Conservation (phyloP, 1,140 invertebrate genomes). For the Brachionus manjavacas region DNA sequence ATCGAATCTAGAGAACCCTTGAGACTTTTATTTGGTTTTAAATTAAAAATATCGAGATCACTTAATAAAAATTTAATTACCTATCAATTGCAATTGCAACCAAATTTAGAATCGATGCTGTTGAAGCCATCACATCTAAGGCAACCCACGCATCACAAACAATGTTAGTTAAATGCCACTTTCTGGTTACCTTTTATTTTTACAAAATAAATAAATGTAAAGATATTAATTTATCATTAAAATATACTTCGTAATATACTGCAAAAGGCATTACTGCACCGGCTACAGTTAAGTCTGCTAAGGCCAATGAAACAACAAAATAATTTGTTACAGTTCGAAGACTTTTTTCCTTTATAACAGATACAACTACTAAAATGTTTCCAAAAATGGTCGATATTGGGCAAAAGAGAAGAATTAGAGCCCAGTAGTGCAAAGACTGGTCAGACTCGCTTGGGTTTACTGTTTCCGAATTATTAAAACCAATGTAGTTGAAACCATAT, state of each 20-base stretch:
- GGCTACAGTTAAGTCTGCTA: conserved; percentile 91
- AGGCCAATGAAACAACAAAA: conserved; percentile 93
- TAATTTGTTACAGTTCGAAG: conserved; percentile 94
- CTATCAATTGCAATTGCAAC: conserved; percentile 97
- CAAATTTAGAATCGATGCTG: conserved; percentile 95
- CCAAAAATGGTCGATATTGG: conserved; percentile 89
- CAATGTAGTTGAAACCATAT: conserved; percentile 15
- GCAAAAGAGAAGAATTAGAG: conserved; percentile 76
- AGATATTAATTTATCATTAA: background rate
- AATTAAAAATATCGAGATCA: too few species aligned
- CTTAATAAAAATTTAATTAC: conserved; percentile 61
- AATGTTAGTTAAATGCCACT: conserved; percentile 78
- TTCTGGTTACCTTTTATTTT: conserved; percentile 37
- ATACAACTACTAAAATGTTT: conserved; percentile 89
- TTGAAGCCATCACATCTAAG: conserved; percentile 95
- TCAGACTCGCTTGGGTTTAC: background rate
- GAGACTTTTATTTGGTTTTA: too few species aligned
- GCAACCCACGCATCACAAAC: conserved; percentile 98
- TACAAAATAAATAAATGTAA: background rate
- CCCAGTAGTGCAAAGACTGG: conserved; percentile 64
- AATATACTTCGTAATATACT: conserved; percentile 87
- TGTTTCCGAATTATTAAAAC: background rate
- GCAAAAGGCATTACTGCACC: conserved; percentile 96
- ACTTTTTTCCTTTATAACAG: conserved; percentile 74
- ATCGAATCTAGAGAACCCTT: too few species aligned